Evolutionary conservation across 2,113 vertebrate species (phyloP).

Genomic region (Baryphthengus martii): DNA sequence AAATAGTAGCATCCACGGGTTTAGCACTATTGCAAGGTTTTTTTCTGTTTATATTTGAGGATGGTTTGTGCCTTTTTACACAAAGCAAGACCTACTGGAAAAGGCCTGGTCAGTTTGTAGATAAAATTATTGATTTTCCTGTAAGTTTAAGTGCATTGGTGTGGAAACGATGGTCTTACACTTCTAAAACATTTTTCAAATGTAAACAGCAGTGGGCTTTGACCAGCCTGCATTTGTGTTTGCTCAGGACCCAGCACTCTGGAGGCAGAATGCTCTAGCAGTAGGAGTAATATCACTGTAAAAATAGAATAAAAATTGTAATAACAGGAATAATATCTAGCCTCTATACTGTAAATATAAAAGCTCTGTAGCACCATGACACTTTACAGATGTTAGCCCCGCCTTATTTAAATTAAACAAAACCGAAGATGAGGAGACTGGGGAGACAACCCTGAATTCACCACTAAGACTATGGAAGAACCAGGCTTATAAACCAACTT

Average conservation of each 20-base stretch:
- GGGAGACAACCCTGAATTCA: neutral
- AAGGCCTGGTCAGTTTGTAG: neutral
- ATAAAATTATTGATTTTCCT: conserved; percentile 29
- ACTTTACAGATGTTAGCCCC: neutral
- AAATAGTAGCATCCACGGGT: neutral
- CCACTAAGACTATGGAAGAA: neutral
- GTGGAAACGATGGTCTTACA: neutral
- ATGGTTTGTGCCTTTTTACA: neutral
- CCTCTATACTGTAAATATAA: neutral
- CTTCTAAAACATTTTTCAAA: conserved; percentile 11
- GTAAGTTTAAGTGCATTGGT: neutral
- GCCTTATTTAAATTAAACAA: neutral
- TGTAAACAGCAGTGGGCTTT: neutral
- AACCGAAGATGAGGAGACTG: neutral
- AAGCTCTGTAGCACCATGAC: accelerated
- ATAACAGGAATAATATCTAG: neutral
- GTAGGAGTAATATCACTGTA: neutral
- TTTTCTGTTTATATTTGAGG: neutral
- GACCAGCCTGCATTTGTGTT: neutral
- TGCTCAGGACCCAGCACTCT: neutral
- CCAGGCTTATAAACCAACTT: accelerated
- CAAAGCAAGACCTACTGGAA: neutral
- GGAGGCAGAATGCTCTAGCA: neutral
- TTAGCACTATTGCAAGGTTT: neutral
- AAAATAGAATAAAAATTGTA: neutral